A percentile compares a stretch with the other conserved stretches of the same genome.
Conservation (phyloP, 2,113 vertebrate species). For the Perca schrenkii region DNA sequence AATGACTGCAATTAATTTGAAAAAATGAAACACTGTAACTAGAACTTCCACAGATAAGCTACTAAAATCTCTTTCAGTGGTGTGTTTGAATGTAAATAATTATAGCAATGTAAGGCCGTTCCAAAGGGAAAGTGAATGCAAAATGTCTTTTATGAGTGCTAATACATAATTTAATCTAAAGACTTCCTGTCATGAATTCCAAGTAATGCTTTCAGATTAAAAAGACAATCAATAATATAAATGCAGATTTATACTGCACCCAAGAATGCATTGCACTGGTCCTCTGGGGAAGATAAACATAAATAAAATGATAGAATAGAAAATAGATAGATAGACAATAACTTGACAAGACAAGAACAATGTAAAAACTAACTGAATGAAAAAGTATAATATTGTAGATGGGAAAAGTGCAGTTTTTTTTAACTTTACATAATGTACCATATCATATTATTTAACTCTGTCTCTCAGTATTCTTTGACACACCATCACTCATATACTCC, state of each 20-base stretch:
- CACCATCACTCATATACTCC: slow-evolving; percentile 47
- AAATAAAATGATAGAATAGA: slow-evolving; percentile 78
- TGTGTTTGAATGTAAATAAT: slow-evolving; percentile 16
- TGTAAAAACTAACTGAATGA: slow-evolving; percentile 70
- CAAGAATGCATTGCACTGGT: slow-evolving; percentile 86
- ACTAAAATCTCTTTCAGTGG: slow-evolving; percentile 37
- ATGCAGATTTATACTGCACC: slow-evolving; percentile 72
- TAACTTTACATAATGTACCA: slow-evolving; percentile 68
- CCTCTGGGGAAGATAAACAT: slow-evolving; percentile 84
- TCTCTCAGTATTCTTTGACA: slow-evolving; percentile 62
- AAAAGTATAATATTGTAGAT: slow-evolving; percentile 81
- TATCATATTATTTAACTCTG: slow-evolving; percentile 58
- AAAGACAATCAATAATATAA: slow-evolving; percentile 70
- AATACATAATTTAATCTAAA: slow-evolving; percentile 25
- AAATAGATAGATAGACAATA: slow-evolving; percentile 49
- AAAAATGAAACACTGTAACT: slow-evolving; percentile 29
- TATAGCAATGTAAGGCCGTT: slow-evolving; percentile 57
- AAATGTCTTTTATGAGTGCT: slow-evolving; percentile 15
- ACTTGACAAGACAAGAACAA: slow-evolving; percentile 51
- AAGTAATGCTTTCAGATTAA: slow-evolving; percentile 47
- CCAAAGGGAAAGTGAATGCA: slow-evolving; percentile 27
- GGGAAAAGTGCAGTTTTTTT: slow-evolving; percentile 89
- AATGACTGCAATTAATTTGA: background rate
- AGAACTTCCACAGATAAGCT: slow-evolving; percentile 35
- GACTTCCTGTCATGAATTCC: slow-evolving; percentile 26